phyloP scores from a whole-genome alignment of 2,888 invertebrate genomes.

The Megaustenia siamemsis region DNA sequence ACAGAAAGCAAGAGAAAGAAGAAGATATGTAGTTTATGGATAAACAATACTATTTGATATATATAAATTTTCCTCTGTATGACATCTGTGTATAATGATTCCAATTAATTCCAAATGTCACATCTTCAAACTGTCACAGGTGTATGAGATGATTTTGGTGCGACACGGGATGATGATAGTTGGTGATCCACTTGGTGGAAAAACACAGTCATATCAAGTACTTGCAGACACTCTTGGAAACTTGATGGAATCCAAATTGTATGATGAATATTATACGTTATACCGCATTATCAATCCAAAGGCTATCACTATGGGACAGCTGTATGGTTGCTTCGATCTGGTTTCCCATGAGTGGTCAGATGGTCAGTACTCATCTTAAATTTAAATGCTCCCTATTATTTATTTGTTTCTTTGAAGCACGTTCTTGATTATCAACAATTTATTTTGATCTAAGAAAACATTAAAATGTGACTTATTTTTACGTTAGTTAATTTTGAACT shows the following conservation, averaged over 20 bases:
- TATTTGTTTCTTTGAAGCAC: not conserved
- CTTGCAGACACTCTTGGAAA: constrained; percentile 79
- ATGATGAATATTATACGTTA: constrained; percentile 77
- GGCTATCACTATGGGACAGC: constrained; percentile 80
- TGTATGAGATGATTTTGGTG: constrained; percentile 81
- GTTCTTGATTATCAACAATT: not conserved
- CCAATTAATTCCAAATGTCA: no score
- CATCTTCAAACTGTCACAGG: constrained; percentile 60
- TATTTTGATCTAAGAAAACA: not conserved
- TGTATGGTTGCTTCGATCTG: constrained; percentile 81
- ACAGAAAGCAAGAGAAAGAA: no score
- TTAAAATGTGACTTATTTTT: not conserved
- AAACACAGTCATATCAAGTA: constrained; percentile 79
- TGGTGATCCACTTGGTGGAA: constrained; percentile 80
- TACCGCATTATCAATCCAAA: constrained; percentile 80
- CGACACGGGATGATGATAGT: constrained; percentile 81
- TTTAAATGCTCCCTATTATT: not conserved
- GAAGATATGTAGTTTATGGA: no score
- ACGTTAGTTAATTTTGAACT: not conserved
- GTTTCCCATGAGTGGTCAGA: constrained; percentile 81
- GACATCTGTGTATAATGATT: no score
- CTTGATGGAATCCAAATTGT: constrained; percentile 73
- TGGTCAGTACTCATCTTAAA: constrained; percentile 66
- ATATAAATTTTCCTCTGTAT: no score
- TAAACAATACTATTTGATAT: not conserved